Evolutionary conservation across 53 echinoderm and acorn worm species (phyloP), one percentile per base, ranked within the genome.

Genomic region (Antedon mediterranea): DNA sequence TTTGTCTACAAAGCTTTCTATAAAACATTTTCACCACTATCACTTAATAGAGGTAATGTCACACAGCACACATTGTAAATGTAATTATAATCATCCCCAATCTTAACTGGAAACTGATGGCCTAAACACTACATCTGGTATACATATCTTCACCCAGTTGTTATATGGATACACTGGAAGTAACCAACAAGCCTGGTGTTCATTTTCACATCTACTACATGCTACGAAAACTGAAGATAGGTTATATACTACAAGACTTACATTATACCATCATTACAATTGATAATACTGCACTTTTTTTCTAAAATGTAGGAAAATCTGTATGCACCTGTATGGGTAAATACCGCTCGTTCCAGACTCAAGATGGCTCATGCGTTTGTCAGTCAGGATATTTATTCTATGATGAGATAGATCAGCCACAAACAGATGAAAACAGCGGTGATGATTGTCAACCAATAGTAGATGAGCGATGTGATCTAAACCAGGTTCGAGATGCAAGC

Each of bases 281-380:
- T 57, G 23, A 15, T 57, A 57, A 57, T 23, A 57, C 9, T 57
- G 23, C 72, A 3, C 23, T 85, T 72, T 11, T 73, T 43, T 78
- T 74, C 28, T 27, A n/a, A 37, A 29, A 26, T 43, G 0, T 81
- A 94, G 95, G 95, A 30, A 89, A 87, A 32, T 43, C 81, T 7
- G 83, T 83, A 32, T 94, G 95, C 76, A 77, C 72, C 0, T 92
- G 95, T 75, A 83, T 74, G 0, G 95, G 95, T 80, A 81, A 83
- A 30, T 91, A 92, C 76, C 85, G 95, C 0, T 89, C 95, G 72
- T 94, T 94, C 92, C 95, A 94, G 82, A 94, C 91, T 30, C 74
- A 85, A 3, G 89, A 92, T 34, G 95, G 95, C 27, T 91, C 95
- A 26, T 94, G 95, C 43, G 92, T 92, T 13, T 94, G 95, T 79